These are phyloP conservation scores for Halesus radiatus DNA, from an alignment of 1,140 invertebrate genomes.

Conservation along the genomic window DNA sequence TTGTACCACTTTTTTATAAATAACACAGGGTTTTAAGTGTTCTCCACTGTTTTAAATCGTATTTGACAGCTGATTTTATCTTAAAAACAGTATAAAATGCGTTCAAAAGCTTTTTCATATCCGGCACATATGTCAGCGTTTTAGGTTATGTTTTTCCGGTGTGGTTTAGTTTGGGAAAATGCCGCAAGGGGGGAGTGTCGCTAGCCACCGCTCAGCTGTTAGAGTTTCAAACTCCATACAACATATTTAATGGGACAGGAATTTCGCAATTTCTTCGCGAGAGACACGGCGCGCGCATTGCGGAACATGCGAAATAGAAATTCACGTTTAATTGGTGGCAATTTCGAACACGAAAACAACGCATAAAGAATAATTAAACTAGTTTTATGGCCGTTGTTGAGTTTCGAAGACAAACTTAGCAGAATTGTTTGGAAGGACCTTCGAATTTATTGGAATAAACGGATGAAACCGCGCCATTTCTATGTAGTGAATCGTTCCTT, in stretches of 20 bases:
- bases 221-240: not conserved
- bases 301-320: not conserved
- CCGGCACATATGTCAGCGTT: slow-evolving; percentile 11
- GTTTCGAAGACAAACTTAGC: no score
- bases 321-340: no score
- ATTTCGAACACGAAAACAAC: no score
- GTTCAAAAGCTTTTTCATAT: not conserved
- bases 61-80: not conserved
- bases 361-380: no score
- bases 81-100: slow-evolving; percentile 2
- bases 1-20: no score
- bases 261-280: not conserved
- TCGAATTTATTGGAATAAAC: no score
- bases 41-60: not conserved
- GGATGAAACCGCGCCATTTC: no score
- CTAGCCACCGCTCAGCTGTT: slow-evolving; percentile 47
- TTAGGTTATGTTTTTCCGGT: slow-evolving; percentile 53
- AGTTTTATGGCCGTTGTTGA: not conserved
- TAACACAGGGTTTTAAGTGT: no score
- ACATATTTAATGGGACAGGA: not conserved
- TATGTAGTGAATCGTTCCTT: no score
- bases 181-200: slow-evolving; percentile 39
- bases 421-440: no score
- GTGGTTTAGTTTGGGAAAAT: slow-evolving; percentile 40
- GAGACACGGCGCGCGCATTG: not conserved